phyloP scores from a whole-genome alignment of 2,113 vertebrate genomes.

The Glaucomys volans region DNA sequence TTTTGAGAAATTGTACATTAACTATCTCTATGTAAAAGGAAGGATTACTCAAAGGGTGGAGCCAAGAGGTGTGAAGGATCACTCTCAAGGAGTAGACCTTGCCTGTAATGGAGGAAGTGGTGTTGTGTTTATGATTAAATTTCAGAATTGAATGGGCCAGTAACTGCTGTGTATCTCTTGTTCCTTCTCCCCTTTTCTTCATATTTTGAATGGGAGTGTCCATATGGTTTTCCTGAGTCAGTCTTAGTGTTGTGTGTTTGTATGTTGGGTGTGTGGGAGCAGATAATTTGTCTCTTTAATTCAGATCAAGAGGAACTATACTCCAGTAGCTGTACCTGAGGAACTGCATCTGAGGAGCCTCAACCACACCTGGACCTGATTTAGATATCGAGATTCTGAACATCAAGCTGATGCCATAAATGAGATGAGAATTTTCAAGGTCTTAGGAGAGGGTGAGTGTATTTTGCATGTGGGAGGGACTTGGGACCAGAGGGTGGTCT shows the following conservation, averaged over 20 bases:
- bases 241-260: constrained; percentile 61
- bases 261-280: constrained; percentile 79
- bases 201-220: constrained; percentile 61
- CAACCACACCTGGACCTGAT: constrained; percentile 78
- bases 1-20: constrained; percentile 47
- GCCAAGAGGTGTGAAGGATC: not conserved
- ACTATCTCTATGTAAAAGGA: constrained; percentile 34
- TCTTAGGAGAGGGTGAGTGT: constrained; percentile 84
- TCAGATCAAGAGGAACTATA: constrained; percentile 81
- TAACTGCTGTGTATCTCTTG: constrained; percentile 29
- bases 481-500: constrained; percentile 73
- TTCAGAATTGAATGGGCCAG: constrained; percentile 17
- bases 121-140: constrained; percentile 29
- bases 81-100: not conserved
- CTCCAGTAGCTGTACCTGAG: constrained; percentile 78
- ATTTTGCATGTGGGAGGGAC: constrained; percentile 79
- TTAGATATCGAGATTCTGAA: constrained; percentile 81
- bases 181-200: constrained; percentile 33
- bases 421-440: constrained; percentile 80
- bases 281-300: constrained; percentile 83
- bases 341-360: constrained; percentile 78
- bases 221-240: constrained; percentile 57
- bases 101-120: constrained; percentile 36
- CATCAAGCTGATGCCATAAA: constrained; percentile 80
- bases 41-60: not conserved